These are phyloP conservation scores for Tachypleus tridentatus DNA, from an alignment of 1,140 invertebrate genomes.

Conservation along the genomic window DNA sequence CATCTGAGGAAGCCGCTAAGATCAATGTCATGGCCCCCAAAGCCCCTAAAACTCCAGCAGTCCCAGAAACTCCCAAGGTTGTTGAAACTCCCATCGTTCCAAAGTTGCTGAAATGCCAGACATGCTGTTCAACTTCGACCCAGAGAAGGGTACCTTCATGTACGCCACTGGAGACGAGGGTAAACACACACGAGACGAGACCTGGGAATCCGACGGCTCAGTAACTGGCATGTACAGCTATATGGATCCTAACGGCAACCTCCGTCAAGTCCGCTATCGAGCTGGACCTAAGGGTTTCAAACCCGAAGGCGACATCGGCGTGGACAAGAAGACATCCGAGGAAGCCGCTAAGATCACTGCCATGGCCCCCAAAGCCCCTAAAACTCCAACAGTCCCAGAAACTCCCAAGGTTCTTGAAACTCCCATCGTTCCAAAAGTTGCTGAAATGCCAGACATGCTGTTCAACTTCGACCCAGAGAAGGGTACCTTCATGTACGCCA, in stretches of 20 bases:
- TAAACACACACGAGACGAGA: conserved; percentile 14
- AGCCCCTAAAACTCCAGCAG: conserved; percentile 14
- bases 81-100: too few relatives aligned
- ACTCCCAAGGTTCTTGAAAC: too few relatives aligned
- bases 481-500: conserved; percentile 13
- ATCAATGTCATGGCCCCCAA: conserved; percentile 21
- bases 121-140: too few relatives aligned
- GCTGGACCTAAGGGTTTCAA: conserved; percentile 44
- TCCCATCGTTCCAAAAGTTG: too few relatives aligned
- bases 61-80: background rate
- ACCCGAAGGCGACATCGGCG: conserved; percentile 19
- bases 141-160: conserved; percentile 4
- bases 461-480: too few relatives aligned
- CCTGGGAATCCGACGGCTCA: conserved; percentile 53
- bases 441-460: too few relatives aligned
- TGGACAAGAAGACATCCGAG: conserved; percentile 22
- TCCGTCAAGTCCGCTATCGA: conserved; percentile 70
- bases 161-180: conserved; percentile 18
- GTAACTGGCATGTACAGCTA: conserved; percentile 77
- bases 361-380: conserved; percentile 20
- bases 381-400: conserved; percentile 5
- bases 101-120: too few relatives aligned
- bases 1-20: conserved; percentile 15
- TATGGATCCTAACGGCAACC: conserved; percentile 60
- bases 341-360: conserved; percentile 18